Evolutionary conservation across 2,797 vertebrate species (phyloP), one percentile per base, ranked within the genome.

Genomic region (Clarias fuscus): DNA sequence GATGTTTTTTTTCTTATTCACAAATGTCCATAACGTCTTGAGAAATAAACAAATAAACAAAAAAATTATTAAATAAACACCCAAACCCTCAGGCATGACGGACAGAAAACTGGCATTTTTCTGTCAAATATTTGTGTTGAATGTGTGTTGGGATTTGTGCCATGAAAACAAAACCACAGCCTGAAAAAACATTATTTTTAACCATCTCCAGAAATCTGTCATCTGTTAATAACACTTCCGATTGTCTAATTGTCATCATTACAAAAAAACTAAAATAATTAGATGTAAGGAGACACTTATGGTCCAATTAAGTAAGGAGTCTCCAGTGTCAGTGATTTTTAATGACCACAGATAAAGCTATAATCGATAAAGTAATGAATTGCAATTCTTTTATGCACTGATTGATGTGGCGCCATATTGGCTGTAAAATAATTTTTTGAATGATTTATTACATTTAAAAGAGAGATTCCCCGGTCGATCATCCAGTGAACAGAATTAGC

Each of bases 1-100:
- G 18, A 37, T 24, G 10, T 70, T n/a, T 68, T 82, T 48, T 86
- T 62, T 77, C 72, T 70, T 85, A 86, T 85, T 90, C 64, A 70
- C 40, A 70, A 62, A 43, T 40, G 22, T 59, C 8, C 15, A 30
- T 37, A 22, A 64, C 22, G 5, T 4, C 53, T 15, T 62, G 37
- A 64, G 64, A 43, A 24, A n/a, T 20, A 33, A 79, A 37, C 11
- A 37, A 37, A 37, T 37, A 37, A 37, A 37, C 37, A 53, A 53
- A 53, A 3, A 3, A 53, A 13, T n/a, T 4, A 30, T 53, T 53
- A 13, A 13, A 53, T 53, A 53, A 13, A 11, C 48, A 62, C 4
- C 58, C 40, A 73, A 73, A 48, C 71, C 20, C 20, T 43, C 71
- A 24, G 20, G 1, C 70, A 43, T 17, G 33, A 48, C 4, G 14